Percentiles rank a stretch among this genome's conserved stretches.
phyloP scores from a whole-genome alignment of 2,888 invertebrate genomes.

The Ferdinandea cuprea region DNA sequence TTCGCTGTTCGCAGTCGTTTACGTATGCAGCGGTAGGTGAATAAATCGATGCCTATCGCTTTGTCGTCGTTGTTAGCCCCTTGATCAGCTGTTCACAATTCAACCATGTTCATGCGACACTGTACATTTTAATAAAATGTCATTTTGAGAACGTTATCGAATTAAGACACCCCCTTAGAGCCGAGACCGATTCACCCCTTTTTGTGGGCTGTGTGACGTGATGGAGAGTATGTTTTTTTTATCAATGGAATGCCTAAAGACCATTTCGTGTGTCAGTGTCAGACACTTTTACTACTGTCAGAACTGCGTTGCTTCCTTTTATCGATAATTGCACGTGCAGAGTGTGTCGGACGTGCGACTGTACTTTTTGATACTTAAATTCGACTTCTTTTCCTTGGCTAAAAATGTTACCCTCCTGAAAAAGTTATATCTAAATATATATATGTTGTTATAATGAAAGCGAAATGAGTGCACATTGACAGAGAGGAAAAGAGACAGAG shows the following conservation, averaged over 20 bases:
- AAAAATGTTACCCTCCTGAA: neutral
- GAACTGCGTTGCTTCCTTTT: conserved; percentile 50
- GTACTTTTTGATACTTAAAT: conserved; percentile 61
- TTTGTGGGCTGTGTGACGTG: neutral
- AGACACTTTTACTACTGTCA: conserved; percentile 53
- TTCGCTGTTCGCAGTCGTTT: conserved; percentile 9
- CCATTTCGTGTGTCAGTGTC: conserved; percentile 46
- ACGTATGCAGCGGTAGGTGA: neutral
- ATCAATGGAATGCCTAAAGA: conserved; percentile 59
- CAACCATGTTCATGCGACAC: conserved; percentile 37
- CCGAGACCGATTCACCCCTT: conserved; percentile 41
- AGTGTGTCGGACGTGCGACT: conserved; percentile 49
- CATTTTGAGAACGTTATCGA: conserved; percentile 52
- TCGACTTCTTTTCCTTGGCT: neutral
- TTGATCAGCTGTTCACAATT: conserved; percentile 65
- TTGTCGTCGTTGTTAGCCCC: conserved; percentile 8
- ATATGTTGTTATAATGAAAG: conserved; percentile 14
- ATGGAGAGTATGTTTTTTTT: conserved; percentile 6
- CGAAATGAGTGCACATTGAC: conserved; percentile 14
- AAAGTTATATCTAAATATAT: conserved; percentile 11
- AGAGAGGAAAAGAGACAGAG: neutral
- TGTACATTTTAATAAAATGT: conserved; percentile 59
- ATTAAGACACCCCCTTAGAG: conserved; percentile 35
- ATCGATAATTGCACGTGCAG: conserved; percentile 34
- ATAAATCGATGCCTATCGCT: conserved; percentile 33